Percentiles rank a stretch among this genome's conserved stretches.
Evolutionary conservation across 2,113 vertebrate genomes (phyloP).

Genomic region (Andinoacara biseriatus): DNA sequence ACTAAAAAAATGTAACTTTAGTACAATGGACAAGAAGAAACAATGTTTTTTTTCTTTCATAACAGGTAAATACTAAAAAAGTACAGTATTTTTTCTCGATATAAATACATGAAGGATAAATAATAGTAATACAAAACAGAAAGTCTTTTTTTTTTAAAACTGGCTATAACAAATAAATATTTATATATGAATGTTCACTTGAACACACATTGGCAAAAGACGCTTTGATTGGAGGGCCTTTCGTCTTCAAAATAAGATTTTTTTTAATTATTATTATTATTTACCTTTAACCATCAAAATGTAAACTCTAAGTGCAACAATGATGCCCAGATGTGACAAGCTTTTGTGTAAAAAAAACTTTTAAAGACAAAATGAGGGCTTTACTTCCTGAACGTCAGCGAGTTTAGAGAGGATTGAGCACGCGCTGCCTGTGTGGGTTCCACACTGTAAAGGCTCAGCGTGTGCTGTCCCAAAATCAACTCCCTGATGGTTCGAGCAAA

Average conservation of each 20-base stretch:
- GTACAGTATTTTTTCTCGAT: constrained; percentile 88
- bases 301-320: constrained; percentile 99
- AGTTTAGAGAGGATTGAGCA: not conserved
- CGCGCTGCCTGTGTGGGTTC: not conserved
- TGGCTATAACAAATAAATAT: constrained; percentile 99
- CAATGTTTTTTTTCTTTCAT: constrained; percentile 86
- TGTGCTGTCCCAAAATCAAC: not conserved
- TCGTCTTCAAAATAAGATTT: constrained; percentile 85
- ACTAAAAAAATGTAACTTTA: constrained; percentile 89
- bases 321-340: constrained; percentile 87
- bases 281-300: constrained; percentile 93
- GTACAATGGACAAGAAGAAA: constrained; percentile 94
- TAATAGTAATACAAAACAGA: constrained; percentile 96
- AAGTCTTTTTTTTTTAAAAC: constrained; percentile 88
- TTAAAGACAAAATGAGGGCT: constrained; percentile 26
- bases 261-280: constrained; percentile 77
- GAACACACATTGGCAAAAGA: constrained; percentile 93
- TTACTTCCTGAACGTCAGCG: constrained; percentile 30
- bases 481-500: constrained; percentile 17
- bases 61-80: constrained; percentile 98
- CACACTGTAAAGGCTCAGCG: not conserved
- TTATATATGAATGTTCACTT: constrained; percentile 97
- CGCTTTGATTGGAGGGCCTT: constrained; percentile 85
- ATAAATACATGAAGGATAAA: constrained; percentile 99
- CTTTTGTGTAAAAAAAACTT: constrained; percentile 78